phyloP scores from a whole-genome alignment of 2,888 invertebrate genomes.

The Zeuzera pyrina region DNA sequence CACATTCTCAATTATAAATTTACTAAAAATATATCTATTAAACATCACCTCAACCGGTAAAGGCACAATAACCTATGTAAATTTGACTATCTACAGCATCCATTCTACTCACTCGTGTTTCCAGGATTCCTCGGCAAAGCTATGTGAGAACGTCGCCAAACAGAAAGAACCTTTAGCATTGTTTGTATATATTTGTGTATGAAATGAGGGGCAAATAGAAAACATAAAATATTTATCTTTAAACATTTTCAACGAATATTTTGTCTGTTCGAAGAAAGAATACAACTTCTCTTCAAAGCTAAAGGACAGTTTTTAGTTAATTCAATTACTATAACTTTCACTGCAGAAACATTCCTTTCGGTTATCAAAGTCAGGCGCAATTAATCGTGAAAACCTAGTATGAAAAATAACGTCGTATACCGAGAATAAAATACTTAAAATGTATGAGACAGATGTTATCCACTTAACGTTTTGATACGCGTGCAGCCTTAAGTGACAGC shows the following conservation, averaged over 20 bases:
- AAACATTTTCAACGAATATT: no score
- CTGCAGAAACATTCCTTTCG: neutral
- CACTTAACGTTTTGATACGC: conserved; percentile 9
- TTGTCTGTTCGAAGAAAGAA: no score
- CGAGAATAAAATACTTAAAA: neutral
- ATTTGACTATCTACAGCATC: conserved; percentile 43
- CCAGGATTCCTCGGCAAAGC: conserved; percentile 47
- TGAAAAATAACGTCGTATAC: conserved; percentile 1
- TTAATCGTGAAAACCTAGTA: no score
- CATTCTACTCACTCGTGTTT: conserved; percentile 44
- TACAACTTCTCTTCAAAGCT: conserved; percentile 12
- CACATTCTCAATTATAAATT: no score
- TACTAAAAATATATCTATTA: conserved; percentile 1
- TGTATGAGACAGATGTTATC: conserved; percentile 7
- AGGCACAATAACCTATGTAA: conserved; percentile 53
- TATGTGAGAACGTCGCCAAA: conserved; percentile 55
- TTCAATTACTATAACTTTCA: neutral
- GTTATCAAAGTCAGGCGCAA: conserved; percentile 9
- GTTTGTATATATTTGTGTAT: conserved; percentile 61
- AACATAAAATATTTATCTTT: conserved; percentile 38
- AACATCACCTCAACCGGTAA: conserved; percentile 21
- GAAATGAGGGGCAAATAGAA: conserved; percentile 50
- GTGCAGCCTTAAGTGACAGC: conserved; percentile 17
- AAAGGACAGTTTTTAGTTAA: neutral
- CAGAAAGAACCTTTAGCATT: conserved; percentile 42